Evolutionary conservation across 2,797 vertebrate genomes (phyloP).

Genomic region (Tragelaphus oryx): DNA sequence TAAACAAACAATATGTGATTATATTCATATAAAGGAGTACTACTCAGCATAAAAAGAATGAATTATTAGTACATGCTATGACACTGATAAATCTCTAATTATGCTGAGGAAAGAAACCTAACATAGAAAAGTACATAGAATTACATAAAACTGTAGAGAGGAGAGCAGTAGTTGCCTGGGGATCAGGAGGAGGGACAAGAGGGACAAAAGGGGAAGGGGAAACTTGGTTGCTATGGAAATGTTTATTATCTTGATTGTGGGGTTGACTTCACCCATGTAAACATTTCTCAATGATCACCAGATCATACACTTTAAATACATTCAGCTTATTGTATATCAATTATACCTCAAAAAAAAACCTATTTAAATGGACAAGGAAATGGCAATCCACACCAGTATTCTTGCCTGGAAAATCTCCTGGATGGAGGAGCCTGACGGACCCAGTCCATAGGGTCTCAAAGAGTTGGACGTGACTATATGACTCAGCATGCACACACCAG

Average conservation of each 20-base stretch:
- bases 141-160: background rate
- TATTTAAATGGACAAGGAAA: background rate
- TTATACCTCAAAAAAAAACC: conserved; percentile 8
- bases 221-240: background rate
- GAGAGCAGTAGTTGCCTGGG: background rate
- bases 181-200: background rate
- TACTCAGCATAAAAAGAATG: background rate
- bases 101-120: background rate
- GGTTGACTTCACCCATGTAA: background rate
- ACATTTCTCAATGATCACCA: background rate
- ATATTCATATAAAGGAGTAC: background rate
- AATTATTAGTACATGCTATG: background rate
- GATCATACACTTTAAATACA: background rate
- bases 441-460: background rate
- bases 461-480: background rate
- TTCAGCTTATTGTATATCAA: background rate
- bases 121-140: background rate
- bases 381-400: background rate
- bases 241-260: background rate
- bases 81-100: background rate
- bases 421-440: background rate
- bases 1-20: background rate
- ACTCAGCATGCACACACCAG: background rate
- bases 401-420: background rate
- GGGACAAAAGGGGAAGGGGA: background rate